Percentiles rank a stretch among this genome's conserved stretches.
Conservation (phyloP, 1,140 invertebrate genomes). For the Adelges cooleyi region DNA sequence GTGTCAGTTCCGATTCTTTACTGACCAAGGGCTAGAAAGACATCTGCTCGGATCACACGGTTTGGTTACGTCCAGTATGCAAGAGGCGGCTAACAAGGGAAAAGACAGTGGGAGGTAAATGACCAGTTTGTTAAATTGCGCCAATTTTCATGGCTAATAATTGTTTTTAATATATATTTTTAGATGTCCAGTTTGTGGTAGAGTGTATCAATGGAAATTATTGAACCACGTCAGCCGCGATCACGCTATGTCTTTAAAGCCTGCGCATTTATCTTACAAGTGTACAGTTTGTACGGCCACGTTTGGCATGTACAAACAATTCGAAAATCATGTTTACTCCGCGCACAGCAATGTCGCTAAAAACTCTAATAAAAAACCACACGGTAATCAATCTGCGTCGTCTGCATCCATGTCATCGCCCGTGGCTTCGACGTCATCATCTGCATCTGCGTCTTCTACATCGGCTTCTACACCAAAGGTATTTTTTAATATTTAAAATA, state of each 20-base stretch:
- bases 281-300: conserved; percentile 89
- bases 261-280: conserved; percentile 84
- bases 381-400: neutral
- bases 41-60: conserved; percentile 87
- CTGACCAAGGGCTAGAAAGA: conserved; percentile 74
- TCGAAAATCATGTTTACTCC: conserved; percentile 86
- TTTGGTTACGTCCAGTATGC: conserved; percentile 88
- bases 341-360: conserved; percentile 77
- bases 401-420: neutral
- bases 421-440: neutral
- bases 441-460: neutral
- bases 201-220: conserved; percentile 81
- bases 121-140: conserved; percentile 64
- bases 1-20: conserved; percentile 80
- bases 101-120: conserved; percentile 85
- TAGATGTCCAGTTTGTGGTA: conserved; percentile 26
- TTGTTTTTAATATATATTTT: conserved; percentile 9
- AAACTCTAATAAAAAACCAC: conserved; percentile 51
- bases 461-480: too few species aligned
- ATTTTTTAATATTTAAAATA: too few species aligned
- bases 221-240: conserved; percentile 81
- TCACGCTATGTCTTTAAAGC: conserved; percentile 80
- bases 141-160: conserved; percentile 26
- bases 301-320: conserved; percentile 89
- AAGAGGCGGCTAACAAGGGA: conserved; percentile 86